Evolutionary conservation across 2,797 vertebrate species (phyloP), one percentile per base, ranked within the genome.

Genomic region (Hylomyscus alleni): DNA sequence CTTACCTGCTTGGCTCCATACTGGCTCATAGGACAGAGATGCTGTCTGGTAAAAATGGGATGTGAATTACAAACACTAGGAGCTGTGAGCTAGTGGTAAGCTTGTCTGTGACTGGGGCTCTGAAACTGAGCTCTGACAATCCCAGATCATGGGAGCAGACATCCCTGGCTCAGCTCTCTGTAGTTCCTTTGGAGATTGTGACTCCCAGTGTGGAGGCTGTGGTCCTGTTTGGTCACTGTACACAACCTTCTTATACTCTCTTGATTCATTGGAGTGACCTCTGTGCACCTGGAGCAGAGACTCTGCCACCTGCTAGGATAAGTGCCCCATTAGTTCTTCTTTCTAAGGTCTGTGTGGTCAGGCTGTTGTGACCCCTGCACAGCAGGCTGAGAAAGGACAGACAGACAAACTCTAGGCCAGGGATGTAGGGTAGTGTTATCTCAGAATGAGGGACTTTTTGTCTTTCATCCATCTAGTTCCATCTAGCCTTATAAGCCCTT

Each of bases 401-500:
- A 24, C 7, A 44, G 60, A 58, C 54, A 54, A 13, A 29, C 34
- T 13, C 29, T 8, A 34, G 37, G 47, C 22, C 20, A 10, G 47
- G 60, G 60, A n/a, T 0, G 5, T n/a, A 77, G 11, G 44, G 2
- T 2, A 31, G 37, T 4, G 37, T 9, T 1, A 3, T 47, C n/a
- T 77, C 31, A 20, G n/a, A 83, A 76, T 13, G 3, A 6, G 60
- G 0, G 11, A 10, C 3, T 14, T 44, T 85, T 85, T 15, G 44
- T 81, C 19, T 26, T 80, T 13, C 6, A 19, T 54, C 31, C 14
- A 37, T 65, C 31, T 2, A 13, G 62, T 34, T 44, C 65, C 20
- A 56, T 50, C 17, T 24, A 88, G 92, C 26, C 77, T 52, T 31
- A 20, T 22, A 26, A 80, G 44, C 29, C 40, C 20, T 19, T 9